phyloP scores from a whole-genome alignment of 2,797 vertebrate species.

The Garrulus glandarius region DNA sequence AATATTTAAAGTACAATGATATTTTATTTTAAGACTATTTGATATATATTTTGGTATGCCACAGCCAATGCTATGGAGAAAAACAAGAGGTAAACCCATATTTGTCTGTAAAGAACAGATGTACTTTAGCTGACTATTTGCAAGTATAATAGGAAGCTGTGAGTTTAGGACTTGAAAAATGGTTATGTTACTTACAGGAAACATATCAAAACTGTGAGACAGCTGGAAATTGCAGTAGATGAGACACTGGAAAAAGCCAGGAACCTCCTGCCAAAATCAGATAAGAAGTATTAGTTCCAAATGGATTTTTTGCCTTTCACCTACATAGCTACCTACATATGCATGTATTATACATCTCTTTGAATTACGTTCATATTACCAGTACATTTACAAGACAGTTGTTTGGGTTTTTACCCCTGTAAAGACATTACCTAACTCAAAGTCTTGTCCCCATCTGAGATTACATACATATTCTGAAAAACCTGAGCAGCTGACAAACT shows the following conservation, averaged over 20 bases:
- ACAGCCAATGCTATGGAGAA: neutral
- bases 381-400: neutral
- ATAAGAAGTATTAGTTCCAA: neutral
- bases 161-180: slow-evolving; percentile 29
- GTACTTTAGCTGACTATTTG: slow-evolving; percentile 33
- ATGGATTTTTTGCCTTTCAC: neutral
- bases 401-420: neutral
- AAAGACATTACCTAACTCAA: neutral
- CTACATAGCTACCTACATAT: neutral
- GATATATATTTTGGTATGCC: neutral
- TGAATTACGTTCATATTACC: neutral
- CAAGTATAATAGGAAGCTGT: slow-evolving; percentile 45
- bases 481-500: neutral
- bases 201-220: slow-evolving; percentile 17
- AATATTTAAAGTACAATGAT: neutral
- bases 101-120: slow-evolving; percentile 26
- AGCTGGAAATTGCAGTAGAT: slow-evolving; percentile 24
- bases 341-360: neutral
- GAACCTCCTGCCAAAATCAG: slow-evolving; percentile 20
- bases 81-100: neutral
- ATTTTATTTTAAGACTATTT: neutral
- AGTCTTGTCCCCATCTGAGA: neutral
- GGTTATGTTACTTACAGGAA: slow-evolving; percentile 29
- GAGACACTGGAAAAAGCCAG: slow-evolving; percentile 1
- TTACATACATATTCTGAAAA: neutral